Percentiles rank a stretch among this genome's conserved stretches.
These are phyloP conservation scores for Tetragonisca angustula DNA, from an alignment of 2,888 invertebrate species.

Conservation along the genomic window DNA sequence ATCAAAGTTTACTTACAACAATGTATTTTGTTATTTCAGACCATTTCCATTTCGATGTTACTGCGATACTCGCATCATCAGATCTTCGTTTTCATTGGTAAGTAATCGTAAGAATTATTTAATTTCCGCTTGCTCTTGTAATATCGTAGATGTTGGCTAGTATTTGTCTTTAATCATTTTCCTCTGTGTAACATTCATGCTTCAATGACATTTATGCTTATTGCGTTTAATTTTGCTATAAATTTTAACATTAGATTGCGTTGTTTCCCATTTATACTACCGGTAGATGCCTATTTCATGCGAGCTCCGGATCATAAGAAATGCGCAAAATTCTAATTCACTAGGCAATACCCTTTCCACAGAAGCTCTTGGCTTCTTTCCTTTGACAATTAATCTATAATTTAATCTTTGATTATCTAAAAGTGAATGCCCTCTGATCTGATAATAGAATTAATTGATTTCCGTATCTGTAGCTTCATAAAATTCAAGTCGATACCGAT, in stretches of 20 bases:
- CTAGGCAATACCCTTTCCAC: neutral
- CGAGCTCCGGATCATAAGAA: neutral
- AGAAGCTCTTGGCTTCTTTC: neutral
- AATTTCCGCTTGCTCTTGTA: neutral
- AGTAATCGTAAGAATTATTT: slow-evolving; percentile 83
- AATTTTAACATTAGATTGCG: neutral
- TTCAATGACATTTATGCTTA: neutral
- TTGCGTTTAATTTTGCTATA: neutral
- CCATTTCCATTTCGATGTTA: slow-evolving; percentile 98
- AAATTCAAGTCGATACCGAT: neutral
- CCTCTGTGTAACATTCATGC: neutral
- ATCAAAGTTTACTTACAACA: neutral
- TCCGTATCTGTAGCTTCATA: neutral
- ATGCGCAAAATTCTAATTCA: neutral
- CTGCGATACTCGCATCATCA: slow-evolving; percentile 99
- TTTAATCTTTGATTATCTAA: slow-evolving; percentile 12
- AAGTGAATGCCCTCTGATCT: slow-evolving; percentile 20
- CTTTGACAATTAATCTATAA: neutral
- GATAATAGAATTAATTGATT: slow-evolving; percentile 41
- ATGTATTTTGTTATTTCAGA: slow-evolving; percentile 89
- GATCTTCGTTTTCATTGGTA: slow-evolving; percentile 99
- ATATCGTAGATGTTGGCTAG: neutral
- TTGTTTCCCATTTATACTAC: neutral
- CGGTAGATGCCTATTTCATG: neutral
- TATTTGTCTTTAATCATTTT: neutral